Evolutionary conservation across 2,113 vertebrate species (phyloP), one percentile per base, ranked within the genome.

Genomic region (Gobiocypris rarus): DNA sequence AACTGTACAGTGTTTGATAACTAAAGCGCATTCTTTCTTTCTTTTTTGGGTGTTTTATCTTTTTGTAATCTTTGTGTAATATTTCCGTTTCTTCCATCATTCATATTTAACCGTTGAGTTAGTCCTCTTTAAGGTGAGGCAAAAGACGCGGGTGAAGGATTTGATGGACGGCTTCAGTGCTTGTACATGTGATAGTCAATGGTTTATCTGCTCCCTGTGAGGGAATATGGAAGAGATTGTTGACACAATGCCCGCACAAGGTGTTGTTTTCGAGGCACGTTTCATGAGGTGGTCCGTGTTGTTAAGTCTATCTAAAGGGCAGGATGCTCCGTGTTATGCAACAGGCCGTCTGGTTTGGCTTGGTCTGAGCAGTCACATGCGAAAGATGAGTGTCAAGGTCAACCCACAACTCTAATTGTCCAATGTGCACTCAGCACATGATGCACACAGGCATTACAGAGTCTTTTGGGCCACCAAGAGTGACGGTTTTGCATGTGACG

Each of bases 1-100:
- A 89, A 89, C 90, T 93, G 93, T 93, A 94, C 91, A 93, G 92
- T 93, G 93, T 94, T 93, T 94, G 92, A 90, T 89, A 88, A 89
- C 90, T 88, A 86, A 92, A 91, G 89, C 86, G 86, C 88, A 92
- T 84, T 70, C 75, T 22, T 54, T 22, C 7, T 54, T 54, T 54
- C 2, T 76, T 88, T 89, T 89, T 87, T 93, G 93, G 89, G 88
- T 89, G 86, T 91, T 90, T 83, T 81, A 86, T 92, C 89, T 87
- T 92, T 92, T 91, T 79, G 82, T 81, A 86, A 86, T 88, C 88
- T 89, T 75, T 61, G 77, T 59, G 63, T 86, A 86, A 74, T 74
- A 76, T 88, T 86, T 90, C 85, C 77, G 83, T 91, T 84, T 88
- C 75, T 81, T 87, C 88, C 88, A 88, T 87, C 86, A 59, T 77